Base-by-base conservation (phyloP, 2,888 invertebrate genomes). In the Xestia c-nigrum region DNA sequence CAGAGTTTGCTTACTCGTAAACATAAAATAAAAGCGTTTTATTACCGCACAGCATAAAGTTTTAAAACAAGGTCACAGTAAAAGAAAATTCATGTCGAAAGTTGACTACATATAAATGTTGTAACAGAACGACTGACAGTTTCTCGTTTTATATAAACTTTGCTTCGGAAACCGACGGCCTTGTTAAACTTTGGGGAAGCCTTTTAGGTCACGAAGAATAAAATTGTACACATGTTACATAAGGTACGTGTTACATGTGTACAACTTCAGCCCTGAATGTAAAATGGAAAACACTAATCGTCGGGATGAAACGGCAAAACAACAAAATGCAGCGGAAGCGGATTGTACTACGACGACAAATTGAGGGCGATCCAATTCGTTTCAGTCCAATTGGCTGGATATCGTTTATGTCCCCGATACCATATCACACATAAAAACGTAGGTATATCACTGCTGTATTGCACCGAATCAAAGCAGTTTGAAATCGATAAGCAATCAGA, bases 281-380 rank as follows among this genome's bases (percentile, higher is more conserved):
- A 73, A 84, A 88, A 90, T 89, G 86, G 85, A 89, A 90, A 91
- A 91, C 89, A 91, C 88, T 89, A 89, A 90, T 92, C 87, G 84
- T 80, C 85, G 84, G 85, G 86, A 89, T 89, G 86, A 90, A 93
- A 92, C 92, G 89, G 90, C 91, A 90, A 93, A 94, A 94, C 93
- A 93, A 95, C 93, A 93, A 95, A 95, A 94, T 94, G 95, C 95
- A 94, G 87, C 94, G 94, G 94, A 94, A 94, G 94, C 93, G 92
- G 90, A 91, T 92, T 93, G 94, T 92, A 92, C 89, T 91, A 92
- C 93, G 89, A 89, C 90, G 91, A 93, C 94, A 94, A 95, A 96
- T 94, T 92, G 96, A 96, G 96, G 95, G 95, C 96, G 94, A 95
- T 93, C 94, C 96, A 95, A 96, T 96, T 96, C 95, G 96, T 96